Evolutionary conservation across 2,888 invertebrate species (phyloP).

Genomic region (Melinopterus prodromus): DNA sequence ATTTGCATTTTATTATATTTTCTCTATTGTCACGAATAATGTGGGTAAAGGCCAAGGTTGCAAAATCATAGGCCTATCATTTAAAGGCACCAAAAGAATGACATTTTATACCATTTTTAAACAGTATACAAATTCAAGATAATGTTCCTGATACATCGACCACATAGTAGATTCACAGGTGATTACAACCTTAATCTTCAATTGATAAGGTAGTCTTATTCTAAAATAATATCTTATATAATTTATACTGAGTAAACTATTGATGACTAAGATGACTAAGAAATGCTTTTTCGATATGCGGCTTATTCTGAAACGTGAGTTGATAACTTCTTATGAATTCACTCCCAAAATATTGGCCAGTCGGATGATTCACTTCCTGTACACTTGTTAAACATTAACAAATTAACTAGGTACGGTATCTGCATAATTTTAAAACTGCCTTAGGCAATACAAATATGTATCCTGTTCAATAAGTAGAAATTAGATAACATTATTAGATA

Average conservation of each 20-base stretch:
- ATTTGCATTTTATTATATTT: no score
- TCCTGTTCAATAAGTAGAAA: background rate
- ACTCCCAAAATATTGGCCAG: background rate
- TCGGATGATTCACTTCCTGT: background rate
- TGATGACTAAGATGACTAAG: background rate
- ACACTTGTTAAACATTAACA: background rate
- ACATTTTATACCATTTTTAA: no score
- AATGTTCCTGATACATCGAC: background rate
- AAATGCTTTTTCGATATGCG: background rate
- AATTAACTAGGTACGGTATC: background rate
- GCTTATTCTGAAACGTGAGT: background rate
- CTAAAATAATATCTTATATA: background rate
- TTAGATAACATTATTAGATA: background rate
- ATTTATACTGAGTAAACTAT: background rate
- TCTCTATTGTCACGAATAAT: no score
- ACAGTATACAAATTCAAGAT: background rate
- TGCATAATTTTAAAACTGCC: no score
- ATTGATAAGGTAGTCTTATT: background rate
- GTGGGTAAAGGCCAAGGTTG: no score
- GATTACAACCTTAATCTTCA: background rate
- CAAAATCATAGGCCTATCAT: no score
- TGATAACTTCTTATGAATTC: background rate
- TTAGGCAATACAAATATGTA: background rate
- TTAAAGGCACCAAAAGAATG: no score
- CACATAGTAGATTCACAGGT: background rate